Evolutionary conservation across 2,888 invertebrate genomes (phyloP).

Genomic region (Euplexia lucipara): DNA sequence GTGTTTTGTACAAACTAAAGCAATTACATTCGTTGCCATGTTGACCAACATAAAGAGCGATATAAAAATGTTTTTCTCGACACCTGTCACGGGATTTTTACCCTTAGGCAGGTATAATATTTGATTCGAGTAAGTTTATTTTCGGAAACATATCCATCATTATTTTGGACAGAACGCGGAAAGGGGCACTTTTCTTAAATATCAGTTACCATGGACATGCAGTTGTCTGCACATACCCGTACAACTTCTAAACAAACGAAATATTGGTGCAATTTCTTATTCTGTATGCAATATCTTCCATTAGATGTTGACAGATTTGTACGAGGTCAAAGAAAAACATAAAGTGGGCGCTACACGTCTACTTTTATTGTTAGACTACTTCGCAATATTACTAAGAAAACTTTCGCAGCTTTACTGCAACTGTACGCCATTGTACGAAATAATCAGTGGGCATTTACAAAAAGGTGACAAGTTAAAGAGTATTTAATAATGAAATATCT

Average conservation of each 20-base stretch:
- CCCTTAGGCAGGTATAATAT: neutral
- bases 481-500: constrained; percentile 63
- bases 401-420: constrained; percentile 36
- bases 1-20: constrained; percentile 78
- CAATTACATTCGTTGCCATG: constrained; percentile 69
- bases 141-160: neutral
- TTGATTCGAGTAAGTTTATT: neutral
- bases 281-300: neutral
- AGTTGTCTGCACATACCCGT: neutral
- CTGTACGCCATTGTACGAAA: constrained; percentile 39
- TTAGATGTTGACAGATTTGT: constrained; percentile 20
- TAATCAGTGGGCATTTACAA: constrained; percentile 61
- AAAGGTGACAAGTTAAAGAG: constrained; percentile 57
- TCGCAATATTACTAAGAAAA: constrained; percentile 38
- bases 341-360: constrained; percentile 8
- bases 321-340: constrained; percentile 26
- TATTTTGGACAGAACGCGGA: too few species aligned
- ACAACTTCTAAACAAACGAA: neutral
- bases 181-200: too few species aligned
- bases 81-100: constrained; percentile 16
- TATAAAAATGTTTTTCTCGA: constrained; percentile 27
- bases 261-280: neutral
- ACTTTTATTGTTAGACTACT: neutral
- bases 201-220: too few species aligned
- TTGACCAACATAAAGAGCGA: constrained; percentile 50